Conservation (phyloP, 1,140 invertebrate genomes). For the Camponotus vicinus region DNA sequence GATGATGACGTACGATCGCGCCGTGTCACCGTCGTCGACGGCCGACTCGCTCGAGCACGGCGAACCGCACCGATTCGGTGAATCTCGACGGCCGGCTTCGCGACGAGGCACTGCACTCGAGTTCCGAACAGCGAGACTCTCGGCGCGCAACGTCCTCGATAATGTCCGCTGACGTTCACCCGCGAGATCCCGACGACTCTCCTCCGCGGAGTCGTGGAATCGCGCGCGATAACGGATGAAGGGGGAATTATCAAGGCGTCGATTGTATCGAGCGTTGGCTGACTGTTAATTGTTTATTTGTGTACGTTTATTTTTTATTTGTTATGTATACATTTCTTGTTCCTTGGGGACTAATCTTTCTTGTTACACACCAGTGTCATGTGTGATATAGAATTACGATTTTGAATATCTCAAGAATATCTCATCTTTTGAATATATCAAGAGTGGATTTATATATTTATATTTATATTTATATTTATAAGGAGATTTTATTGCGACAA, state of each 20-base stretch:
- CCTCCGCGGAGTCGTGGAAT: neutral
- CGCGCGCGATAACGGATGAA: slow-evolving; percentile 11
- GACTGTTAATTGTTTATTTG: neutral
- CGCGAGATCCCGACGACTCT: neutral
- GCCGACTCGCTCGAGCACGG: neutral
- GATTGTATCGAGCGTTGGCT: slow-evolving; percentile 3
- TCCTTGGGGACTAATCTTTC: too few relatives aligned
- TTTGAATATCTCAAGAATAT: too few relatives aligned
- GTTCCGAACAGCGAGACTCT: neutral
- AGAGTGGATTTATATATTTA: too few relatives aligned
- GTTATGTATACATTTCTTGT: too few relatives aligned
- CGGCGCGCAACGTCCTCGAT: neutral
- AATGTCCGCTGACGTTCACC: neutral
- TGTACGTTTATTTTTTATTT: neutral
- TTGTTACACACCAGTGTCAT: too few relatives aligned
- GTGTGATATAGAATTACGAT: too few relatives aligned
- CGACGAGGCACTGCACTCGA: neutral
- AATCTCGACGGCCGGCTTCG: neutral
- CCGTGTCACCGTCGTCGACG: neutral
- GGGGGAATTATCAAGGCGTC: neutral
- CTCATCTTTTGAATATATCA: too few relatives aligned
- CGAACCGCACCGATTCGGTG: neutral
- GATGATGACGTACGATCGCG: neutral
- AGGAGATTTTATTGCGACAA: neutral
- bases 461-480: too few relatives aligned